Evolutionary conservation across 2,113 vertebrate genomes (phyloP), one percentile per base, ranked within the genome.

Genomic region (Grammomys dolichurus): DNA sequence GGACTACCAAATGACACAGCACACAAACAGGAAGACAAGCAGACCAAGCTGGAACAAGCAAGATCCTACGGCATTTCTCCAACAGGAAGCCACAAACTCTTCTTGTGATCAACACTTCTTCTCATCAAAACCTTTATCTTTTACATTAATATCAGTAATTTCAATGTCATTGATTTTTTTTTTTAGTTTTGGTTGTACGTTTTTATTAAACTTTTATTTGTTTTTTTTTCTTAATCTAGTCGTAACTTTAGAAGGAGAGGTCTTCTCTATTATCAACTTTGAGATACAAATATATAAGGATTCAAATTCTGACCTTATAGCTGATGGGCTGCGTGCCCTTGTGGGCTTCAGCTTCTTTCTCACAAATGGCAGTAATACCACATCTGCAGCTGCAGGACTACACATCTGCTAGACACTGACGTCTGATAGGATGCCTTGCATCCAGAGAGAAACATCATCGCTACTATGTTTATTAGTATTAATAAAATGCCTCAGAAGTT

Each of bases 271-370:
- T 90, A 4, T 89, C 51, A 96, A 43, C 36, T 90, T 92, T 91
- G 77, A 94, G 94, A 94, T 84, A 82, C 82, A 92, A 94, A 94
- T 17, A 93, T 26, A 76, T 70, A 3, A 94, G 33, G 70, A 95
- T 81, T 96, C 58, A 90, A 84, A 94, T 31, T 96, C 89, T 94
- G 80, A 85, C 89, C 70, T 31, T 40, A 58, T 6, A 73, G 36
- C 19, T 89, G 51, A 81, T 22, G 81, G 67, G 12, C 31, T 81
- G 1, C 89, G 40, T 76, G 51, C 63, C 31, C 60, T 76, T 10
- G 46, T 65, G 46, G 96, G n/a, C 81, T 75, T 91, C 54, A 70
- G 36, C 73, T 84, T 87, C 65, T 84, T 70, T 17, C 88, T 36
- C 76, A 89, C 22, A 73, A 95, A 73, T 60, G 26, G 14, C 33